Percentiles rank a stretch among this genome's conserved stretches.
Conservation (phyloP, 2,888 invertebrate species). For the Argyresthia goedartella region DNA sequence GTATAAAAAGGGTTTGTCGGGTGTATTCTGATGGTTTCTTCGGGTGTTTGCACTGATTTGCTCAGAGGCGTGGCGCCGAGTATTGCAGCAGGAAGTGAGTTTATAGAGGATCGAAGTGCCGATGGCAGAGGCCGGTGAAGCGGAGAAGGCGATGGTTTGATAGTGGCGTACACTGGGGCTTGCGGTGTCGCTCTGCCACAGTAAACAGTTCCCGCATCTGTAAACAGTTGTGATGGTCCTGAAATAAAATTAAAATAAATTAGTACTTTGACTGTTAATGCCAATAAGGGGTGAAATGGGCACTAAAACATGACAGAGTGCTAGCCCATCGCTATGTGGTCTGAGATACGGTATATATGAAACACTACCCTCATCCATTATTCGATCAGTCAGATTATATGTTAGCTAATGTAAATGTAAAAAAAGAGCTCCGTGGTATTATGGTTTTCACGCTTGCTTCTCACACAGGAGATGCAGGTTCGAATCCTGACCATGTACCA, state of each 20-base stretch:
- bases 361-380: no score
- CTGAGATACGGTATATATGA: no score
- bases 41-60: constrained; percentile 34
- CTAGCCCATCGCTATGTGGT: no score
- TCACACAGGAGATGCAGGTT: no score
- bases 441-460: no score
- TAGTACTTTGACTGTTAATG: neutral
- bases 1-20: constrained; percentile 65
- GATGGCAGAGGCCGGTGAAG: constrained; percentile 32
- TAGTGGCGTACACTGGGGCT: constrained; percentile 58
- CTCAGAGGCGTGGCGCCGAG: constrained; percentile 44
- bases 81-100: constrained; percentile 41
- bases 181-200: constrained; percentile 44
- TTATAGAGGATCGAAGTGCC: constrained; percentile 35
- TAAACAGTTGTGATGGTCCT: constrained; percentile 59
- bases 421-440: no score
- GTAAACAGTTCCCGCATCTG: constrained; percentile 43
- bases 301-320: no score
- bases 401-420: no score
- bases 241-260: constrained; percentile 26
- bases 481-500: no score
- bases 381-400: no score
- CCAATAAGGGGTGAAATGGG: no score
- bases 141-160: constrained; percentile 41
- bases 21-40: constrained; percentile 49